Evolutionary conservation across 1,140 invertebrate species (phyloP), one percentile per base, ranked within the genome.

Genomic region (Nasonia vitripennis): DNA sequence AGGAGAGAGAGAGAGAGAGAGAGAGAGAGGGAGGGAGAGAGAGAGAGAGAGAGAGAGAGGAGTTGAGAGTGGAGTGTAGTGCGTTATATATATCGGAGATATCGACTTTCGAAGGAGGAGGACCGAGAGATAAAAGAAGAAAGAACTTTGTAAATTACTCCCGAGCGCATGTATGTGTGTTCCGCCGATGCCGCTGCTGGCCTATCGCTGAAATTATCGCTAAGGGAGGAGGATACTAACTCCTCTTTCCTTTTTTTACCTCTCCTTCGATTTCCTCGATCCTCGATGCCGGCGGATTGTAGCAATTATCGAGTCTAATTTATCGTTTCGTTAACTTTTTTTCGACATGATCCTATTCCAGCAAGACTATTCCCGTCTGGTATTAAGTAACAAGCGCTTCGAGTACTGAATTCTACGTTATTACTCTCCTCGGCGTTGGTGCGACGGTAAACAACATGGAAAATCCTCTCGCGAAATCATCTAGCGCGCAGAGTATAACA

Each of bases 91-190:
- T 78, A 78, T 67, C n/a, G 37, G 10, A 4, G 14, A 34, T 84
- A 84, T 84, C 83, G 77, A 84, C 45, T 79, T 85, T 74, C 9
- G 51, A 67, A 85, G 67, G 11, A 67, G 27, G 81, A 62, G 48
- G 5, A 48, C 12, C 20, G 37, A 70, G 27, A 71, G 84, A 85
- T 41, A 78, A 79, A 74, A 34, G 48, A 74, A 79, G 85, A 75
- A 86, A 73, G 77, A 80, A 82, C 62, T 86, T 82, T 78, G 80
- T 81, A 73, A 86, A 86, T 86, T 85, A 85, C 84, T 31, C 68
- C 68, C n/a, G 31, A 20, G 55, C 14, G 55, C 2, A 62, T 62
- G 20, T 62, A 7, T n/a, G 20, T n/a, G 55, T 17, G 17, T 20
- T 55, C 17, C 55, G 6, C 4, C 17, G 27, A 27, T 27, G 51